phyloP scores from a whole-genome alignment of 2,797 vertebrate species.

The Masticophis lateralis region DNA sequence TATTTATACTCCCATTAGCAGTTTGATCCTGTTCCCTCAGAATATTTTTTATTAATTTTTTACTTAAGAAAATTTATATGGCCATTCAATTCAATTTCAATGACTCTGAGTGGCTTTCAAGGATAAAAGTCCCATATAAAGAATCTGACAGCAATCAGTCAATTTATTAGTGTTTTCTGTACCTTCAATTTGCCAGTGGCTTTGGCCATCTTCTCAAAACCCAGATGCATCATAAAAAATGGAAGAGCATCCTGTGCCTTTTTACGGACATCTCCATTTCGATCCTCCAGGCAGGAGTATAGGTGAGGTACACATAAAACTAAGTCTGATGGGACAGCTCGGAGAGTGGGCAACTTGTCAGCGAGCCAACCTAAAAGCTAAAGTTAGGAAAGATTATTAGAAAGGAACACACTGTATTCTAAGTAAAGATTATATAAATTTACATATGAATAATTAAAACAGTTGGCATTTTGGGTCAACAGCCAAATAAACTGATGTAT shows the following conservation, averaged over 20 bases:
- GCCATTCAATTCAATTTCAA: background rate
- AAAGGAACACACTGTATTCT: background rate
- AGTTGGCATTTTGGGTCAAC: background rate
- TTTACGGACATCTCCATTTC: conserved; percentile 94
- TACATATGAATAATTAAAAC: background rate
- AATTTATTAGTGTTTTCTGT: conserved; percentile 5
- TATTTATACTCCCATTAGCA: background rate
- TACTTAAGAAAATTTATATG: background rate
- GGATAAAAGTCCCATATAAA: background rate
- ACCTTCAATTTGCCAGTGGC: conserved; percentile 93
- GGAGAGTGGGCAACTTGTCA: conserved; percentile 87
- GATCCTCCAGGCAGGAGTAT: conserved; percentile 91
- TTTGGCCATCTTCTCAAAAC: conserved; percentile 94
- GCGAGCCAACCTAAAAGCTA: conserved; percentile 92
- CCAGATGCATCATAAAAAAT: conserved; percentile 96
- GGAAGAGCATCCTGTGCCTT: conserved; percentile 95
- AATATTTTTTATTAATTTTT: background rate
- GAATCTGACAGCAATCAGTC: background rate
- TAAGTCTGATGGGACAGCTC: conserved; percentile 84
- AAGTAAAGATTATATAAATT: background rate
- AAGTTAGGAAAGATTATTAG: conserved; percentile 38
- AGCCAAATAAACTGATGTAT: background rate
- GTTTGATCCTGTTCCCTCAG: background rate
- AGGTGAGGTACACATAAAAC: conserved; percentile 85
- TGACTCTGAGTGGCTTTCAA: background rate